These are phyloP conservation scores for Altica lythri DNA, from an alignment of 2,888 invertebrate species.

Conservation along the genomic window DNA sequence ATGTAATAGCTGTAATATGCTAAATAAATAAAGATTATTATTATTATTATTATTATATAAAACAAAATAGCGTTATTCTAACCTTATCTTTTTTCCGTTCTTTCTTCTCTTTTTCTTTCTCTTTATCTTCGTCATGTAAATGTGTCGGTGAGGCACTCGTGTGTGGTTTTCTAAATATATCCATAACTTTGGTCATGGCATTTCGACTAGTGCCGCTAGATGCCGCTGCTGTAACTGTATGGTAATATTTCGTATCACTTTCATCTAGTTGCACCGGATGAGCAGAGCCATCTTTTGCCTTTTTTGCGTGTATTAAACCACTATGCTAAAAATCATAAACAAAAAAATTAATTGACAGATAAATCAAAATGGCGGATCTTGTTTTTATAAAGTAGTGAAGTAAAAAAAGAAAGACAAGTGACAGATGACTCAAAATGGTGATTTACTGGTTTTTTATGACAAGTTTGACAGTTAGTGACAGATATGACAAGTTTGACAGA, in stretches of 20 bases:
- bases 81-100: conserved; percentile 37
- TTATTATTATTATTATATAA: too few relatives aligned
- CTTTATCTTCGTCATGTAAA: conserved; percentile 32
- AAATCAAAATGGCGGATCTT: too few relatives aligned
- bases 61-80: too few relatives aligned
- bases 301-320: conserved; percentile 58
- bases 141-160: conserved; percentile 65
- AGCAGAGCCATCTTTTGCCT: conserved; percentile 70
- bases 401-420: too few relatives aligned
- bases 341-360: neutral
- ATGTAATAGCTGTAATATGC: too few relatives aligned
- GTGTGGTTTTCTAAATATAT: conserved; percentile 81
- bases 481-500: too few relatives aligned
- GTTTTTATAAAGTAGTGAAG: too few relatives aligned
- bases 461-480: too few relatives aligned
- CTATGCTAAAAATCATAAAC: conserved; percentile 55
- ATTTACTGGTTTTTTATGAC: too few relatives aligned
- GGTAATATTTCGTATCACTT: conserved; percentile 69
- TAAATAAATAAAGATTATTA: too few relatives aligned
- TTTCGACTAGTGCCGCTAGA: conserved; percentile 70
- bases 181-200: conserved; percentile 90
- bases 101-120: conserved; percentile 58
- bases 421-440: too few relatives aligned
- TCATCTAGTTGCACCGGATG: conserved; percentile 69
- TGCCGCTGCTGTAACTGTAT: conserved; percentile 69